Evolutionary conservation across 2,113 vertebrate species (phyloP), one percentile per base, ranked within the genome.

Genomic region (Gymnogyps californianus): DNA sequence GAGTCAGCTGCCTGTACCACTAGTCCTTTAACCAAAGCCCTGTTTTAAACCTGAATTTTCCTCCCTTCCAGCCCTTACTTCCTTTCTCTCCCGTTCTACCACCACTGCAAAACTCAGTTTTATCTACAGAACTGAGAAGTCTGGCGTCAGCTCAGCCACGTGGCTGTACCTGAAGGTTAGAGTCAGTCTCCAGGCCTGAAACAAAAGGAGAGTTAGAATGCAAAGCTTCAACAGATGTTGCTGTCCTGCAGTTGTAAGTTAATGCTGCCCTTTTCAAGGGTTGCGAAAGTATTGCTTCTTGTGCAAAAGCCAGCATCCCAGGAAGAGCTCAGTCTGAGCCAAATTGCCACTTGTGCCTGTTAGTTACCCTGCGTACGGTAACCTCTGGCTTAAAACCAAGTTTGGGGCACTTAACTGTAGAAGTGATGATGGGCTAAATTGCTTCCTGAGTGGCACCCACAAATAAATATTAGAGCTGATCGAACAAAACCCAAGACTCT

Each of bases 391-490:
- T 77, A 83, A 83, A 90, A 72, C 42, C 46, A 74, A 75, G 16
- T 77, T 88, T 85, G 54, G 47, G 29, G 36, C 58, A 85, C 58
- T 92, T 69, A 65, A 13, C 62, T 57, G 49, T 40, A 80, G 80
- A 83, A 90, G 55, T 49, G 72, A 74, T 77, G 80, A 93, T 92
- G 76, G 51, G 67, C 61, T 92, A 85, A 94, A 90, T 61, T 86
- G 54, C 52, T 96, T 93, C 75, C 44, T 90, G 78, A 94, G 66
- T 83, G 76, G 79, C 64, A 88, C 75, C 82, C 72, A 72, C 67
- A 88, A 92, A 93, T 92, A 94, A 93, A 92, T 93, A 90, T 83
- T 93, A 96, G 40, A 90, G 40, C 71, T 57, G 40, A 80, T 88
- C n/a, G 22, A 93, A 94, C 71, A 86, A 93, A 92, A 76, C 15